These are phyloP conservation scores for Mizuhopecten yessoensis DNA, from an alignment of 1,140 invertebrate species.

Conservation along the genomic window DNA sequence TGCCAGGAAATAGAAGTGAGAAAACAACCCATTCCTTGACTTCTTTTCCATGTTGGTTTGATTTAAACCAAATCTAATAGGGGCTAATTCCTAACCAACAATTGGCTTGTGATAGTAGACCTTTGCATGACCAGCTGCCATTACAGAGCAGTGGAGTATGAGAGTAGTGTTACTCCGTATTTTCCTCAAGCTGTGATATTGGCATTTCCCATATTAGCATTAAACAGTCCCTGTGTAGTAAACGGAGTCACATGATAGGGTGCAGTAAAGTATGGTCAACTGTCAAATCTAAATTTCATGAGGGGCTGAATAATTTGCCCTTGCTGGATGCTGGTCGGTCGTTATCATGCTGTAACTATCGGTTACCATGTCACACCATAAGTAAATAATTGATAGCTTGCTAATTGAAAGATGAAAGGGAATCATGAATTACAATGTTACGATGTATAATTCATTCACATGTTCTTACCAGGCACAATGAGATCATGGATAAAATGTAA, in stretches of 20 bases:
- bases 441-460: not conserved
- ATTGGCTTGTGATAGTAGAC: not conserved
- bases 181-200: not conserved
- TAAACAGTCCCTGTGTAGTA: not conserved
- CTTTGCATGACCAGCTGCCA: not conserved
- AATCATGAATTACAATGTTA: not conserved
- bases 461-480: not conserved
- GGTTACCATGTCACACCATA: slow-evolving; percentile 6
- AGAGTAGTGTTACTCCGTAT: not conserved
- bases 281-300: slow-evolving; percentile 35
- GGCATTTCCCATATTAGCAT: not conserved
- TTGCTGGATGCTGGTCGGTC: not conserved
- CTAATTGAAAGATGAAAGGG: slow-evolving; percentile 35
- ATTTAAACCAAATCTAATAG: not conserved
- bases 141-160: not conserved
- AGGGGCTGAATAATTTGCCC: not conserved
- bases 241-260: not conserved
- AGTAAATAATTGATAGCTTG: slow-evolving; percentile 10
- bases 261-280: not conserved
- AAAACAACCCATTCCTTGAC: not conserved
- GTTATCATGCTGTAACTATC: not conserved
- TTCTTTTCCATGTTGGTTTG: not conserved
- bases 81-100: slow-evolving; percentile 1
- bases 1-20: not conserved
- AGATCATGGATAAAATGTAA: not conserved